Percentiles rank a stretch among this genome's conserved stretches.
Conservation (phyloP, 2,888 invertebrate species). For the Epirrita christyi region DNA sequence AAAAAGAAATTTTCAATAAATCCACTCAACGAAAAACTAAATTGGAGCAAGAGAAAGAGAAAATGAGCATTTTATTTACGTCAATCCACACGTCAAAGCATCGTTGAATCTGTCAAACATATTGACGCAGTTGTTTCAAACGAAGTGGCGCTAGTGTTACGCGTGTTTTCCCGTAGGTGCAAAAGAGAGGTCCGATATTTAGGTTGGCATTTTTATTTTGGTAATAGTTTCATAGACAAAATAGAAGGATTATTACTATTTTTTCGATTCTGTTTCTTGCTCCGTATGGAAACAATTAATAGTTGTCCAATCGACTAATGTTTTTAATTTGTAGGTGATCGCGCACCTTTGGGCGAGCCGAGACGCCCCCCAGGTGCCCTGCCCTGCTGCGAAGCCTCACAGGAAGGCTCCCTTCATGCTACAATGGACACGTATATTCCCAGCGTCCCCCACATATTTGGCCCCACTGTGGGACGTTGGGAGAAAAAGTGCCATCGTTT, state of each 20-base stretch:
- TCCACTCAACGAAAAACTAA: conserved; percentile 64
- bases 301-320: too few relatives aligned
- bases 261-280: not conserved
- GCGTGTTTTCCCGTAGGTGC: conserved; percentile 18
- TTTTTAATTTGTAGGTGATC: too few relatives aligned
- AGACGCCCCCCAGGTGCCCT: too few relatives aligned
- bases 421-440: too few relatives aligned
- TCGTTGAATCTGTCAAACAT: conserved; percentile 53
- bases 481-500: too few relatives aligned
- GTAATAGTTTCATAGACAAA: conserved; percentile 53
- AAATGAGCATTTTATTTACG: conserved; percentile 69
- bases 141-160: conserved; percentile 42
- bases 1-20: conserved; percentile 65
- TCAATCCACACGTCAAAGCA: conserved; percentile 73
- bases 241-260: too few relatives aligned
- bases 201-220: conserved; percentile 31
- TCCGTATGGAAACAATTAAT: too few relatives aligned
- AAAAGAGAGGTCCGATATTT: conserved; percentile 53
- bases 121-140: conserved; percentile 10
- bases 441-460: too few relatives aligned
- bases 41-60: conserved; percentile 52
- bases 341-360: too few relatives aligned
- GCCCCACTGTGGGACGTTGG: too few relatives aligned
- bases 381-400: too few relatives aligned
- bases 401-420: too few relatives aligned